Percentiles rank a stretch among this genome's conserved stretches.
Evolutionary conservation across 2,888 invertebrate species (phyloP).

Genomic region (Diarsia rubi): DNA sequence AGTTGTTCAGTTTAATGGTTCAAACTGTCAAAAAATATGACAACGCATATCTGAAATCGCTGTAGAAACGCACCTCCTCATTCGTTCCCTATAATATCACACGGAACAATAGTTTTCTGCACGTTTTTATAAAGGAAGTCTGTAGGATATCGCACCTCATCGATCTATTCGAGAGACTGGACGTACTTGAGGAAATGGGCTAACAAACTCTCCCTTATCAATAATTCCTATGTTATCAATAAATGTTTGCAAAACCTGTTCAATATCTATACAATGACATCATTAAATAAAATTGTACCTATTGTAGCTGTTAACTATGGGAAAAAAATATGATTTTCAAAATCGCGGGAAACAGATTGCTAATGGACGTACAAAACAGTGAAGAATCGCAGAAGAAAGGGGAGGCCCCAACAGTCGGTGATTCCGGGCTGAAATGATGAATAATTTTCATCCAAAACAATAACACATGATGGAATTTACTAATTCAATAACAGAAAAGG

Average conservation of each 20-base stretch:
- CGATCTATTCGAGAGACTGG: constrained; percentile 4
- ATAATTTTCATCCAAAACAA: background rate
- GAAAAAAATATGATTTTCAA: background rate
- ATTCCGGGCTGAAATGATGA: too few relatives aligned
- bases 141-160: background rate
- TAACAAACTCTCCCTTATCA: constrained; percentile 37
- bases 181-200: constrained; percentile 28
- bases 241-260: constrained; percentile 3
- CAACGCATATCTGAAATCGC: background rate
- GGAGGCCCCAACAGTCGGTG: too few relatives aligned
- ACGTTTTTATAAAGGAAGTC: background rate
- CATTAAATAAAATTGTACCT: background rate
- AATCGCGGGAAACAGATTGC: too few relatives aligned
- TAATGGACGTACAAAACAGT: too few relatives aligned
- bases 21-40: background rate
- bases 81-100: background rate
- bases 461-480: background rate
- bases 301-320: background rate
- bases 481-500: background rate
- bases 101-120: background rate
- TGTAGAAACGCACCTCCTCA: background rate
- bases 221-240: constrained; percentile 35
- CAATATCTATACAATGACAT: constrained; percentile 3
- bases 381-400: too few relatives aligned
- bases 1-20: background rate